Evolutionary conservation across 2,797 vertebrate genomes (phyloP).

Genomic region (Pipistrellus nathusii): DNA sequence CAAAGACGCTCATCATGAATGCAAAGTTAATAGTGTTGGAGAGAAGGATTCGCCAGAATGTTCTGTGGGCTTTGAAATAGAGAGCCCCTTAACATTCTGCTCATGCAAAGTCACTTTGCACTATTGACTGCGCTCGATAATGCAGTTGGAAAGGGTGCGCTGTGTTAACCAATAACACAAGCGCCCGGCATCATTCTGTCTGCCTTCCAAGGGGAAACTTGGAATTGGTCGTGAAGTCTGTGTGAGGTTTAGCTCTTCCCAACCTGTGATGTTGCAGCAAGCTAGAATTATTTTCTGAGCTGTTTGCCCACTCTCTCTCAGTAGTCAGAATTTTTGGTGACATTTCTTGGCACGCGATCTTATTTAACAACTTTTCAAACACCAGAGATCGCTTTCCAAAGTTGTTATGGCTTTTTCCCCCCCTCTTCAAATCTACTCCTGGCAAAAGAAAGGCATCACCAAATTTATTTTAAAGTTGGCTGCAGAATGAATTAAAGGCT

Average conservation of each 20-base stretch:
- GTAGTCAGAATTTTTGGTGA: conserved; percentile 86
- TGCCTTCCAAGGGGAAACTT: conserved; percentile 85
- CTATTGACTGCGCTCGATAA: conserved; percentile 60
- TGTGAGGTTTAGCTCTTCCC: conserved; percentile 83
- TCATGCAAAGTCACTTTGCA: conserved; percentile 58
- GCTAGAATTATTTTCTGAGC: conserved; percentile 87
- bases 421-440: conserved; percentile 78
- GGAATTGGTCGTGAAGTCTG: conserved; percentile 84
- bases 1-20: conserved; percentile 34
- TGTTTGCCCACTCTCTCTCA: conserved; percentile 86
- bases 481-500: conserved; percentile 90
- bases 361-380: conserved; percentile 89
- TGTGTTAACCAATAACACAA: conserved; percentile 78
- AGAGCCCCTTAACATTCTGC: conserved; percentile 66
- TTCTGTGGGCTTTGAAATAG: conserved; percentile 38
- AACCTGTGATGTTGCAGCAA: conserved; percentile 85
- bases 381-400: conserved; percentile 85
- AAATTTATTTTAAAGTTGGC: conserved; percentile 86
- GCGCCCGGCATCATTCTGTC: conserved; percentile 71
- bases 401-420: conserved; percentile 83
- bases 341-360: conserved; percentile 87
- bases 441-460: conserved; percentile 85
- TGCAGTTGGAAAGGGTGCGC: conserved; percentile 75
- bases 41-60: conserved; percentile 51
- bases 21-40: conserved; percentile 48